Evolutionary conservation across 1,140 invertebrate species (phyloP).

Genomic region (Drosophila willistoni): DNA sequence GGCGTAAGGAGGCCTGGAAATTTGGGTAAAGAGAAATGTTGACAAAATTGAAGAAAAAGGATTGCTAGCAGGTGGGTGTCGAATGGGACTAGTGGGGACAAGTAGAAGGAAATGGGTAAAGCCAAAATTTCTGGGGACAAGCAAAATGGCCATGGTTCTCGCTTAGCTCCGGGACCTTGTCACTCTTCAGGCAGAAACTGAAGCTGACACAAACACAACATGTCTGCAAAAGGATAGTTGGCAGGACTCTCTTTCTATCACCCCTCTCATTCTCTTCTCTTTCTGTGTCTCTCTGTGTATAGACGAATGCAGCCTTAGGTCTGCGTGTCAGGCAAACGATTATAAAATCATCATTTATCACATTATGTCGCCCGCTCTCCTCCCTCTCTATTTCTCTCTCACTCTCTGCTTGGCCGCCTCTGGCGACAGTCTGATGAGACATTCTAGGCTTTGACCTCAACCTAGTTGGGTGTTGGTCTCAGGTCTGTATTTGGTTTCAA

Average conservation of each 20-base stretch:
- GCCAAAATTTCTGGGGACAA: conserved; percentile 46
- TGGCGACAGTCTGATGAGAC: conserved; percentile 59
- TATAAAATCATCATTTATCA: conserved; percentile 82
- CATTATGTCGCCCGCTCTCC: conserved; percentile 59
- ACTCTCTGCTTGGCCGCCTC: neutral
- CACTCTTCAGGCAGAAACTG: conserved; percentile 30
- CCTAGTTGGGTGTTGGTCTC: conserved; percentile 33
- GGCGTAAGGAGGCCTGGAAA: conserved; percentile 41
- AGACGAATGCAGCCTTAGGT: conserved; percentile 1
- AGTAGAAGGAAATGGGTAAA: conserved; percentile 21
- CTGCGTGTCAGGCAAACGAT: conserved; percentile 72
- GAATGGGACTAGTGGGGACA: conserved; percentile 16
- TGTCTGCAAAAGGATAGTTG: conserved; percentile 57
- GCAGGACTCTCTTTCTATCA: conserved; percentile 34
- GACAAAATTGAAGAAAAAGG: conserved; percentile 34
- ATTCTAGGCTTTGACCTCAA: conserved; percentile 41
- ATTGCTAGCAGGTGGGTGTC: conserved; percentile 44
- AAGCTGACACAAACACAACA: conserved; percentile 63
- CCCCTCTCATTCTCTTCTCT: neutral
- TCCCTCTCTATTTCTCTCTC: neutral
- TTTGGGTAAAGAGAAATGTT: conserved; percentile 25
- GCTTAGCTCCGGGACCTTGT: conserved; percentile 41
- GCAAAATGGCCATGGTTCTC: conserved; percentile 42
- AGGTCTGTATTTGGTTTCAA: neutral
- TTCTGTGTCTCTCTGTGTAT: neutral